Evolutionary conservation across 1,140 invertebrate species (phyloP).

Genomic region (Phymorhynchus buccinoides): DNA sequence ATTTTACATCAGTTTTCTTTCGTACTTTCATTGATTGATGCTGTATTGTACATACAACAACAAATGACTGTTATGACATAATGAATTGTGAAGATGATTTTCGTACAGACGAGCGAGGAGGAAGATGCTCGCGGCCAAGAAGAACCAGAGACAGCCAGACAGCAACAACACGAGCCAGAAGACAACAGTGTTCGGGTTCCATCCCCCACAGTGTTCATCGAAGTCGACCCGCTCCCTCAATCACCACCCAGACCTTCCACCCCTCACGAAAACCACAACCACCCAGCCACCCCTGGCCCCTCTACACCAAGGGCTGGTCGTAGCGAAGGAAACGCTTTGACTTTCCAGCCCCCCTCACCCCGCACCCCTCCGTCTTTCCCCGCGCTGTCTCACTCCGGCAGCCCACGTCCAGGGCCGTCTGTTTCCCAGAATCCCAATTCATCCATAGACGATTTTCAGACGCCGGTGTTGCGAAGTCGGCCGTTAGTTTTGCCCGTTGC

Average conservation of each 20-base stretch:
- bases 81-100: not conserved
- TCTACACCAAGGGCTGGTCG: not conserved
- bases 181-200: not conserved
- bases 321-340: not conserved
- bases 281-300: not conserved
- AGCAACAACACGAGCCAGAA: not conserved
- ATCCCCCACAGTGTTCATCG: not conserved
- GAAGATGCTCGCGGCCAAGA: not conserved
- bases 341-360: not conserved
- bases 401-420: constrained; percentile 3
- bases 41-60: no score
- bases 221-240: not conserved
- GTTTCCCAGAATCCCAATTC: constrained; percentile 20
- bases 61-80: no score
- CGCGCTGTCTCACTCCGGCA: not conserved
- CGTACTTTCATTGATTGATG: no score
- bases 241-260: not conserved
- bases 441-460: constrained; percentile 39
- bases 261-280: not conserved
- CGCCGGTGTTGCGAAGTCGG: constrained; percentile 35
- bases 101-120: not conserved
- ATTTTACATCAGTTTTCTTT: no score
- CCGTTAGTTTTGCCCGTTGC: not conserved
- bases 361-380: not conserved
- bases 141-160: not conserved